A percentile compares a stretch with the other conserved stretches of the same genome.
These are phyloP conservation scores for Actenoides hombroni DNA, from an alignment of 2,113 vertebrate genomes.

Conservation along the genomic window DNA sequence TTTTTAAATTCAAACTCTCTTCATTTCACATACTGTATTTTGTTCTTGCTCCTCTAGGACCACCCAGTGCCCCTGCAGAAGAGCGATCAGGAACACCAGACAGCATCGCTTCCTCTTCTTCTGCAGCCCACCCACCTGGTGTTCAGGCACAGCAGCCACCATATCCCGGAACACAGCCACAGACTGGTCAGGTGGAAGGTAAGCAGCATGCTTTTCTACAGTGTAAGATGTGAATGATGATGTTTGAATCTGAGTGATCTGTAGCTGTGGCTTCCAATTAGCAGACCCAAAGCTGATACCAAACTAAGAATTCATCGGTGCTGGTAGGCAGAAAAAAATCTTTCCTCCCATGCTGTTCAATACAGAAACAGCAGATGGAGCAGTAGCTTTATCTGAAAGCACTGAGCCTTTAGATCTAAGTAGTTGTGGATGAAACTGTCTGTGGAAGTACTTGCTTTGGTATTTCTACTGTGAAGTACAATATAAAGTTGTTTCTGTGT, in stretches of 20 bases:
- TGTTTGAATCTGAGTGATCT: neutral
- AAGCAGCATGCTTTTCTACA: neutral
- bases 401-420: neutral
- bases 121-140: conserved; percentile 86
- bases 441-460: neutral
- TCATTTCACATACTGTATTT: neutral
- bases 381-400: neutral
- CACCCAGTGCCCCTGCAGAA: conserved; percentile 82
- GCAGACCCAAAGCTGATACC: neutral
- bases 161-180: conserved; percentile 84
- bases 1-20: neutral
- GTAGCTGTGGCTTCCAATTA: neutral
- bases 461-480: neutral
- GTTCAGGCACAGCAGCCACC: conserved; percentile 83
- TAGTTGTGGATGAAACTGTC: neutral
- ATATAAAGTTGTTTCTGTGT: neutral
- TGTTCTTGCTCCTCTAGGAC: conserved; percentile 65
- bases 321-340: neutral
- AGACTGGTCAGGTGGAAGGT: conserved; percentile 92
- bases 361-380: conserved; percentile 64
- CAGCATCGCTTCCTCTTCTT: conserved; percentile 94
- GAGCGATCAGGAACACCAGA: conserved; percentile 95
- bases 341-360: neutral
- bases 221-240: neutral
- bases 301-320: neutral